Evolutionary conservation across 2,113 vertebrate genomes (phyloP).

Genomic region (Apteryx mantelli): DNA sequence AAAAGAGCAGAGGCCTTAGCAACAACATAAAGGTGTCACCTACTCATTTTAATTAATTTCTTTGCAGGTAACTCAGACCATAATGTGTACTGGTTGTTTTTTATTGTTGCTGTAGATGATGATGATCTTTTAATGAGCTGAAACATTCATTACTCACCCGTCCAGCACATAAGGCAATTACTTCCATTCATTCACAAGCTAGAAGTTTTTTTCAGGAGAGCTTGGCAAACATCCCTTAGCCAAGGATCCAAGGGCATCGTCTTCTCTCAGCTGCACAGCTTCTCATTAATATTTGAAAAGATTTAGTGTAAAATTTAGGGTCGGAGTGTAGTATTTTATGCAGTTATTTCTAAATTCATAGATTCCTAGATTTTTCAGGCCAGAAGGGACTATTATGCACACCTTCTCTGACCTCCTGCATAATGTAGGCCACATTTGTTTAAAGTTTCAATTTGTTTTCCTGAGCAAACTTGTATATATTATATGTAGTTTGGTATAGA

Average conservation of each 20-base stretch:
- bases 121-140: background rate
- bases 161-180: background rate
- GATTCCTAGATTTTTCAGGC: constrained; percentile 10
- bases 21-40: background rate
- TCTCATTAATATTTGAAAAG: constrained; percentile 57
- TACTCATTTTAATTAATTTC: background rate
- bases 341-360: constrained; percentile 55
- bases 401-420: constrained; percentile 26
- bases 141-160: background rate
- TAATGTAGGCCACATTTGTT: constrained; percentile 35
- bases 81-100: background rate
- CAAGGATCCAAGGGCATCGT: background rate
- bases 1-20: background rate
- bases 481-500: background rate
- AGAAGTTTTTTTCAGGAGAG: background rate
- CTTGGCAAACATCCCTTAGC: background rate
- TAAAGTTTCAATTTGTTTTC: constrained; percentile 69
- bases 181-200: background rate
- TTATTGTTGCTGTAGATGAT: background rate
- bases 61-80: background rate
- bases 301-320: constrained; percentile 36
- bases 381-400: constrained; percentile 17
- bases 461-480: constrained; percentile 47
- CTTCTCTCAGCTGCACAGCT: background rate
- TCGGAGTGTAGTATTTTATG: background rate